These are phyloP conservation scores for Tetragonisca angustula DNA, from an alignment of 2,888 invertebrate species.

Conservation along the genomic window DNA sequence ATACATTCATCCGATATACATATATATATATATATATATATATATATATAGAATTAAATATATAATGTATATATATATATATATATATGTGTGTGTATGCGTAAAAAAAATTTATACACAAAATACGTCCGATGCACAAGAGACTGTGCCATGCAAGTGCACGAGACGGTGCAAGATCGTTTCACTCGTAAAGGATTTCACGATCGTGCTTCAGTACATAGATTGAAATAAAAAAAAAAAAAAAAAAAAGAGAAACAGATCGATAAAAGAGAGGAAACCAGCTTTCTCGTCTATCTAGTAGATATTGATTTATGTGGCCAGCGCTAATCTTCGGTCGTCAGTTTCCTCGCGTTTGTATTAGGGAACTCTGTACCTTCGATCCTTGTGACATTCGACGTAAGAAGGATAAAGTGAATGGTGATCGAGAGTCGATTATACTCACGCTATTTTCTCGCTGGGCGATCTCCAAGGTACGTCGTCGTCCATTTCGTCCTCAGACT, in stretches of 20 bases:
- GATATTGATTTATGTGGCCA: conserved; percentile 10
- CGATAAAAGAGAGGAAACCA: conserved; percentile 33
- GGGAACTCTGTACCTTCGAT: conserved; percentile 47
- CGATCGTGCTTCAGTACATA: conserved; percentile 57
- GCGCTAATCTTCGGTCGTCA: conserved; percentile 28
- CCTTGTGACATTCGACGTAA: conserved; percentile 45
- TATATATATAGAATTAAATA: neutral
- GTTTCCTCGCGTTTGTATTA: neutral
- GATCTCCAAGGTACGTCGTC: conserved; percentile 96
- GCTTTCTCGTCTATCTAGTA: conserved; percentile 31
- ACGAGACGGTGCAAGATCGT: conserved; percentile 70
- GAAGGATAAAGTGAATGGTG: neutral
- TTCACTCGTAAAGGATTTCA: conserved; percentile 37
- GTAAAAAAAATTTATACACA: conserved; percentile 48
- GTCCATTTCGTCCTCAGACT: conserved; percentile 94
- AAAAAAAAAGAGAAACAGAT: neutral
- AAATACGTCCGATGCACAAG: conserved; percentile 60
- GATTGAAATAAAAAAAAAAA: conserved; percentile 18
- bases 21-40: neutral
- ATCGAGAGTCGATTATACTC: conserved; percentile 84
- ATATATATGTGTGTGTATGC: no score
- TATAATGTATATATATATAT: neutral
- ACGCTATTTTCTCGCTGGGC: conserved; percentile 96
- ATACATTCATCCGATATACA: conserved; percentile 46
- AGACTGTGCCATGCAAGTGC: conserved; percentile 75